These are phyloP conservation scores for Nothura maculosa DNA, from an alignment of 2,797 vertebrate genomes.

Conservation along the genomic window DNA sequence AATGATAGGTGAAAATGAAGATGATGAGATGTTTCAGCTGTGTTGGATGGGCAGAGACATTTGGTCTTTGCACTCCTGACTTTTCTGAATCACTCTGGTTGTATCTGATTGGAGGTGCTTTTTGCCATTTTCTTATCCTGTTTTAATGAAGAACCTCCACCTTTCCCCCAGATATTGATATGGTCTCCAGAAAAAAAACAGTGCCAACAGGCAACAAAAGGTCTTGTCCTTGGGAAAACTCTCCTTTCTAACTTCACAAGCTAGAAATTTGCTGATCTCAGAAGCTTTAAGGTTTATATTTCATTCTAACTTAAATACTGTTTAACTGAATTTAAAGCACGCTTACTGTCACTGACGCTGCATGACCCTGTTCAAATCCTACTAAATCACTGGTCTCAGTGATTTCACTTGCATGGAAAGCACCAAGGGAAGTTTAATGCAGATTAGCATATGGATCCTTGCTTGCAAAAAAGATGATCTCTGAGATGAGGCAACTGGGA, in stretches of 20 bases:
- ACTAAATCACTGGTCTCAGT: conserved; percentile 17
- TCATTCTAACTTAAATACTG: conserved; percentile 31
- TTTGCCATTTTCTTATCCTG: not conserved
- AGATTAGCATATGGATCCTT: not conserved
- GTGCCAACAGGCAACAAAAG: not conserved
- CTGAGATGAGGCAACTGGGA: not conserved
- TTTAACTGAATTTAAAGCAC: conserved; percentile 52
- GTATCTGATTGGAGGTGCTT: not conserved
- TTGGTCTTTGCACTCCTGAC: not conserved
- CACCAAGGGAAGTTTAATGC: not conserved
- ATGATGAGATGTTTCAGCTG: not conserved
- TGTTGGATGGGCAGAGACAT: not conserved
- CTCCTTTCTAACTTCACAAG: not conserved
- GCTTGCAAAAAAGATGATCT: not conserved
- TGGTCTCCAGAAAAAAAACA: not conserved
- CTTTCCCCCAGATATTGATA: not conserved
- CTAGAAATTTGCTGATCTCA: not conserved
- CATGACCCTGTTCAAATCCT: conserved; percentile 52
- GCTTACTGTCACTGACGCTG: conserved; percentile 6
- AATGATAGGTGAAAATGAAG: no score
- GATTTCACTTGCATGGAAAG: not conserved
- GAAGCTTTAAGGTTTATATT: conserved; percentile 15
- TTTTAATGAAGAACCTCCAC: not conserved
- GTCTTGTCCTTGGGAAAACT: not conserved
- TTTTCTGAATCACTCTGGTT: not conserved